A percentile compares a stretch with the other conserved stretches of the same genome.
Evolutionary conservation across 1,140 invertebrate species (phyloP).

Genomic region (Drosophila pandora): DNA sequence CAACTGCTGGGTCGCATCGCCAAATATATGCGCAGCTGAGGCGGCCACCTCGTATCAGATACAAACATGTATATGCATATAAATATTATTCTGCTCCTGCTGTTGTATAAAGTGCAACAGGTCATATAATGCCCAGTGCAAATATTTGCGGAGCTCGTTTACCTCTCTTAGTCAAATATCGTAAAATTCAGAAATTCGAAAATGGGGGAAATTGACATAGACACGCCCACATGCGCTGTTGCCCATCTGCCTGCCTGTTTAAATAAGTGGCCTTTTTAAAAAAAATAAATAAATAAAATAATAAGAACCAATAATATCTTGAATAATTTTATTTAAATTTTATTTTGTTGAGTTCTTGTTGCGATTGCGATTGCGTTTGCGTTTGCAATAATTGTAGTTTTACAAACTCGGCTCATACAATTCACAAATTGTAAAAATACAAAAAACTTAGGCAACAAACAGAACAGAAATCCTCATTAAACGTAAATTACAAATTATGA

Average conservation of each 20-base stretch:
- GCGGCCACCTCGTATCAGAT: conserved; percentile 37
- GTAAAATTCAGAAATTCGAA: conserved; percentile 17
- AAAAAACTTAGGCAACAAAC: conserved; percentile 68
- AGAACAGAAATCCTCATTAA: conserved; percentile 68
- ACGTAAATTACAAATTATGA: conserved; percentile 81
- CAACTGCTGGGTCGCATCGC: conserved; percentile 19
- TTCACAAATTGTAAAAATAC: conserved; percentile 53
- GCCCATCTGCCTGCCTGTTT: conserved; percentile 7
- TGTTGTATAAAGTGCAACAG: conserved; percentile 72
- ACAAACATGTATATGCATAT: conserved; percentile 60
- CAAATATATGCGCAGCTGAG: conserved; percentile 68
- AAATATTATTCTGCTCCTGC: conserved; percentile 49
- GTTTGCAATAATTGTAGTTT: conserved; percentile 57
- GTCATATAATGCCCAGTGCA: conserved; percentile 60
- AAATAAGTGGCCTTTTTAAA: conserved; percentile 11
- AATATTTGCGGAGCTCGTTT: conserved; percentile 71
- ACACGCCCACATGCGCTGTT: conserved; percentile 25
- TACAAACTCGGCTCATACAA: conserved; percentile 61
- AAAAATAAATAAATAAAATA: conserved; percentile 17
- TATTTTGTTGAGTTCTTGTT: conserved; percentile 73
- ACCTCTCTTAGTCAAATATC: conserved; percentile 49
- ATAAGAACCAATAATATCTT: conserved; percentile 44
- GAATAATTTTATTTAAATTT: conserved; percentile 79
- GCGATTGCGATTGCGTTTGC: conserved; percentile 7
- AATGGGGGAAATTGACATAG: conserved; percentile 69